These are phyloP conservation scores for Epinephelus moara DNA, from an alignment of 2,113 vertebrate genomes.

Conservation along the genomic window DNA sequence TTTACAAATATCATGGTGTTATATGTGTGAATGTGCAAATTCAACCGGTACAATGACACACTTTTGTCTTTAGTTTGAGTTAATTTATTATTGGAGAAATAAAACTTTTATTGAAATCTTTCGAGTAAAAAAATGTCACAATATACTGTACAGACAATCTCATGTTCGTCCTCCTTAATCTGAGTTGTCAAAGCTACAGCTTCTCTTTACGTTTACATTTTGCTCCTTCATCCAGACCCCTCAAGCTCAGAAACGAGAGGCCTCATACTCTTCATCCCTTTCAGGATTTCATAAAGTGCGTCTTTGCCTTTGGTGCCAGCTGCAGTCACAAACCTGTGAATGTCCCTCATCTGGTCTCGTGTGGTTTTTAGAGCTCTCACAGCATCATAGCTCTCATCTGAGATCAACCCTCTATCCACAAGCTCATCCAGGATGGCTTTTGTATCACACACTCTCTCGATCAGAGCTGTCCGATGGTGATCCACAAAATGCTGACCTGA, in stretches of 20 bases:
- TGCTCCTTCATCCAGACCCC: background rate
- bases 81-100: no score
- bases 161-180: no score
- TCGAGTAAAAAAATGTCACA: no score
- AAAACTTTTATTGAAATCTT: no score
- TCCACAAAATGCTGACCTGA: background rate
- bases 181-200: no score
- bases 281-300: background rate
- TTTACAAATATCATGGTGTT: no score
- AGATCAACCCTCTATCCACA: background rate
- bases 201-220: background rate
- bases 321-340: background rate
- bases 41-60: no score
- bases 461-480: slow-evolving; percentile 28
- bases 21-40: no score
- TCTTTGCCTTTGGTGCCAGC: background rate
- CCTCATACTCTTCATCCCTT: background rate
- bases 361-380: background rate
- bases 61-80: no score
- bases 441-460: background rate
- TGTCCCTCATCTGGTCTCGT: slow-evolving; percentile 11
- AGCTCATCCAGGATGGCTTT: background rate
- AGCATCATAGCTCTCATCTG: fast-evolving
- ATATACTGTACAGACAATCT: no score
- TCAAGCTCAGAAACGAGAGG: slow-evolving; percentile 6